Evolutionary conservation across 2,113 vertebrate species (phyloP).

Genomic region (Haplochromis burtoni): DNA sequence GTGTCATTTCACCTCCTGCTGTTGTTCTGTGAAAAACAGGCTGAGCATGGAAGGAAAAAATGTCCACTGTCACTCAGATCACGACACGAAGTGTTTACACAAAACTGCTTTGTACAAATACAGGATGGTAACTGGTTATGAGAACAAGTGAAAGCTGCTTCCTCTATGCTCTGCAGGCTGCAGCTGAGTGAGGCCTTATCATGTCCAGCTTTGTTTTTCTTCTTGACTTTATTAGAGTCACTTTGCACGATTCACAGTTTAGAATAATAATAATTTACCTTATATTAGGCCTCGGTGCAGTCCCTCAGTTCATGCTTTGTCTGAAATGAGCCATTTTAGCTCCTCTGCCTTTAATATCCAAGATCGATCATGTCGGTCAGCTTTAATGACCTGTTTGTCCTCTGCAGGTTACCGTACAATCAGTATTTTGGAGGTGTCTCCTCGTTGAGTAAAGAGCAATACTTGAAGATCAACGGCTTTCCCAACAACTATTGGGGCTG

Average conservation of each 20-base stretch:
- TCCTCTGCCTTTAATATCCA: neutral
- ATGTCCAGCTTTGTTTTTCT: neutral
- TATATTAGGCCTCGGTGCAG: neutral
- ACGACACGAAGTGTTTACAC: neutral
- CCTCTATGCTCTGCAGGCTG: neutral
- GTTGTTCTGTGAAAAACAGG: neutral
- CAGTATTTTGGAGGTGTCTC: conserved; percentile 95
- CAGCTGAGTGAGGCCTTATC: neutral
- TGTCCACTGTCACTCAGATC: neutral
- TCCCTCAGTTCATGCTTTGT: neutral
- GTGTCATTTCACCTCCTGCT: neutral
- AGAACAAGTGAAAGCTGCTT: neutral
- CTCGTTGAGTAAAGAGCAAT: conserved; percentile 89
- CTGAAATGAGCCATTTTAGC: neutral
- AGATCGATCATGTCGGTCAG: neutral
- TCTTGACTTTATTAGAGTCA: neutral
- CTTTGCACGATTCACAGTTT: neutral
- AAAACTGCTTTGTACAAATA: neutral
- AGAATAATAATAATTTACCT: neutral
- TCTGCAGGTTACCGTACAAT: conserved; percentile 82
- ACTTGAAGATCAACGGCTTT: conserved; percentile 90
- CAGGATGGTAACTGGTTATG: neutral
- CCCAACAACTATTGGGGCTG: conserved; percentile 99
- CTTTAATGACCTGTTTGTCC: accelerated
- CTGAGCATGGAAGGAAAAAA: neutral